Evolutionary conservation across 2,113 vertebrate genomes (phyloP).

Genomic region (Echinops telfairi): DNA sequence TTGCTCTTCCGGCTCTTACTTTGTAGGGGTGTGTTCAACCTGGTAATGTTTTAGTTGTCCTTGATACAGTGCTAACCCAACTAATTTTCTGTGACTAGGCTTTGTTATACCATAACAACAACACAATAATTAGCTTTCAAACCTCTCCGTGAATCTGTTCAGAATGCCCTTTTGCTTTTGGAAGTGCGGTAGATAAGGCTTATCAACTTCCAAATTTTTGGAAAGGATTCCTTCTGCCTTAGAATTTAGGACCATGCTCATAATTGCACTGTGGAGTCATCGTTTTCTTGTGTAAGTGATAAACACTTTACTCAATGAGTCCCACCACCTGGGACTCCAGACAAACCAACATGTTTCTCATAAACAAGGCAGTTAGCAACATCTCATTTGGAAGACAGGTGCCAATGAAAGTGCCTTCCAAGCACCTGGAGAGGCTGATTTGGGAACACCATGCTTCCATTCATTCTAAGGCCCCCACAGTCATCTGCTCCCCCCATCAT

Average conservation of each 20-base stretch:
- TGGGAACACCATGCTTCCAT: background rate
- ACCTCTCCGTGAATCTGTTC: background rate
- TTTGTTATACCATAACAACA: slow-evolving; percentile 13
- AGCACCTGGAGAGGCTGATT: background rate
- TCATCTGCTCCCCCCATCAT: background rate
- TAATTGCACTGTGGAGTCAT: background rate
- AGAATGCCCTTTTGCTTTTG: background rate
- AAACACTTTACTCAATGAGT: background rate
- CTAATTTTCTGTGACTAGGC: slow-evolving; percentile 19
- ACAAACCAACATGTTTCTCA: background rate
- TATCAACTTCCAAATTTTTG: background rate
- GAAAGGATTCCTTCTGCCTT: background rate
- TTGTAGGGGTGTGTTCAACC: background rate
- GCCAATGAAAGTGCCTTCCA: background rate
- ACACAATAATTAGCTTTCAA: background rate
- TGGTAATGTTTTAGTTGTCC: background rate
- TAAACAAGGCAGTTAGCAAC: background rate
- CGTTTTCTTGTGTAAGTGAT: background rate
- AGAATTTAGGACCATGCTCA: slow-evolving; percentile 9
- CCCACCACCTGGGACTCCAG: background rate
- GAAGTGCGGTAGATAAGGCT: background rate
- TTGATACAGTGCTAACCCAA: background rate
- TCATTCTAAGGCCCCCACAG: background rate
- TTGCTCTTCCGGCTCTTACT: background rate
- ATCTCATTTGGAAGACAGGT: background rate